Conservation (phyloP, 2,113 vertebrate species). For the Chitala chitala region DNA sequence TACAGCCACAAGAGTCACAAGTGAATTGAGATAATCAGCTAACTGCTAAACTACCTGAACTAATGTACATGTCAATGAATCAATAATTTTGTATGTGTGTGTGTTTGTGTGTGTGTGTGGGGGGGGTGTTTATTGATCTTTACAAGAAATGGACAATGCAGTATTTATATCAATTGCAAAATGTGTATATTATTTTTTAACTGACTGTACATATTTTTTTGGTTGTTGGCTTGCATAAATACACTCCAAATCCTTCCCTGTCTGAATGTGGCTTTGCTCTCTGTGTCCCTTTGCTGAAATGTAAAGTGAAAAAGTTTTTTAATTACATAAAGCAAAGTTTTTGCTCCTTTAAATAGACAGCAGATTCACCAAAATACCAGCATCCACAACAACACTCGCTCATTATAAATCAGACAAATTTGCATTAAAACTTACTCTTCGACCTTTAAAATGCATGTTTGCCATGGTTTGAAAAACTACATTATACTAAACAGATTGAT, state of each 20-base stretch:
- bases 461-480: neutral
- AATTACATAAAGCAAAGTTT: slow-evolving; percentile 13
- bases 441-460: slow-evolving; percentile 4
- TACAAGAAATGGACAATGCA: too few relatives aligned
- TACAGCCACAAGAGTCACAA: too few relatives aligned
- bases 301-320: slow-evolving; percentile 5
- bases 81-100: too few relatives aligned
- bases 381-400: neutral
- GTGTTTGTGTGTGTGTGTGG: too few relatives aligned
- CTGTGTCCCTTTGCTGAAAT: neutral
- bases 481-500: slow-evolving; percentile 4
- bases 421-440: neutral
- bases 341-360: slow-evolving; percentile 6
- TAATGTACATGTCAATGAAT: too few relatives aligned
- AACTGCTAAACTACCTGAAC: too few relatives aligned
- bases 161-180: too few relatives aligned
- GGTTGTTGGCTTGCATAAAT: neutral
- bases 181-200: too few relatives aligned
- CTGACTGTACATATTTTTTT: too few relatives aligned
- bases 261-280: neutral
- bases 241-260: too few relatives aligned
- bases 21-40: too few relatives aligned
- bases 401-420: neutral
- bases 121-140: too few relatives aligned
- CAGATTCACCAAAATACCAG: neutral